Conservation (phyloP, 64 coral and sea anemone species). For the Anthopleura sola region DNA sequence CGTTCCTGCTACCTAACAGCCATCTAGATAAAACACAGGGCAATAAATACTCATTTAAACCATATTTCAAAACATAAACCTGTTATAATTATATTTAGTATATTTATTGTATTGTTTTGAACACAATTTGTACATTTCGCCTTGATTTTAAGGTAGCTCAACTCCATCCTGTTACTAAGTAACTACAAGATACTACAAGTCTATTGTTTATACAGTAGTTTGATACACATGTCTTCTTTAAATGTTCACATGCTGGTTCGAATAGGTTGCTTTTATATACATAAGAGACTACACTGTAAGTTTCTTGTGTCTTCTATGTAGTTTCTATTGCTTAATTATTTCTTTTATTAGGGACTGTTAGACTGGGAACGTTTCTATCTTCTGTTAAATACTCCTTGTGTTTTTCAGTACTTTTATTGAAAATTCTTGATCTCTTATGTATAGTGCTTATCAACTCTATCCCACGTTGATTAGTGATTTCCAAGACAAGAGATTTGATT, state of each 20-base stretch:
- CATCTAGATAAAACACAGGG: background rate
- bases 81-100: background rate
- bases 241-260: background rate
- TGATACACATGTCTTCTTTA: background rate
- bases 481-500: too few relatives aligned
- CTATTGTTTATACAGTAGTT: slow-evolving; percentile 1
- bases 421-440: too few relatives aligned
- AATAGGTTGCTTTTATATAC: background rate
- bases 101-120: background rate
- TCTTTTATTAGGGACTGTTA: too few relatives aligned
- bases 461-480: too few relatives aligned
- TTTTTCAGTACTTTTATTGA: too few relatives aligned
- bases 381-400: too few relatives aligned
- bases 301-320: background rate
- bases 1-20: background rate
- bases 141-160: background rate
- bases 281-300: background rate
- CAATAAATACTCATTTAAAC: background rate
- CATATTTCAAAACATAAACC: background rate
- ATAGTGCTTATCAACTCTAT: too few relatives aligned
- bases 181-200: background rate
- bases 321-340: background rate
- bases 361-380: too few relatives aligned
- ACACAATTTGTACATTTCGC: background rate
- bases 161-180: background rate